These are phyloP conservation scores for Macquaria australasica DNA, from an alignment of 2,113 vertebrate genomes.

Conservation along the genomic window DNA sequence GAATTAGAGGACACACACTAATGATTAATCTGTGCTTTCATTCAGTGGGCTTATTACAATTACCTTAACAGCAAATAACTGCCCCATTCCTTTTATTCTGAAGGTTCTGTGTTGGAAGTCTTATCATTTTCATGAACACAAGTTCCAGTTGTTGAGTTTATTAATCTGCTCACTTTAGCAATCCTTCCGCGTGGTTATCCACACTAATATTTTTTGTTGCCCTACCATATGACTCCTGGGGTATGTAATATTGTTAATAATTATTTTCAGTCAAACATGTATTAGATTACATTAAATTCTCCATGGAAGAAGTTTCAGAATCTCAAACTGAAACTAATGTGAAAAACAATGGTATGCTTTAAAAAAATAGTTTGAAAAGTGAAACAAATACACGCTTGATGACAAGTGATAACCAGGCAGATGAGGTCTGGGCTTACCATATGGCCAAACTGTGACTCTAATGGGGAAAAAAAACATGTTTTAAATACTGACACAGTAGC, in stretches of 20 bases:
- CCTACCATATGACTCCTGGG: too few species aligned
- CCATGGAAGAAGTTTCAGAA: too few species aligned
- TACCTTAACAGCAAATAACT: not conserved
- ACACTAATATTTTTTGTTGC: too few species aligned
- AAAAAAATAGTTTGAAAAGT: too few species aligned
- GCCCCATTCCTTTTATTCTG: not conserved
- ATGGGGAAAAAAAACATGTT: too few species aligned
- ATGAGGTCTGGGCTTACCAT: not conserved
- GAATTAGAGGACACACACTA: not conserved
- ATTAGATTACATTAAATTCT: too few species aligned
- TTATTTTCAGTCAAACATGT: too few species aligned
- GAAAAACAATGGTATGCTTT: not conserved
- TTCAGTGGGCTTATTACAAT: not conserved
- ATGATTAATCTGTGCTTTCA: not conserved
- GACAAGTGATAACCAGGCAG: not conserved
- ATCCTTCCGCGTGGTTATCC: not conserved
- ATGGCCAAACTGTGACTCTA: not conserved
- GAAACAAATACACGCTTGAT: too few species aligned
- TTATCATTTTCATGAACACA: not conserved
- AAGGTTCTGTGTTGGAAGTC: not conserved
- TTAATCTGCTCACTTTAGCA: not conserved
- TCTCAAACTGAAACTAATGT: too few species aligned
- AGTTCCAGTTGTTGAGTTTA: not conserved
- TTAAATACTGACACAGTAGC: not conserved
- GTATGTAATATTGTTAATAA: too few species aligned